Percentiles rank a stretch among this genome's conserved stretches.
Evolutionary conservation across 2,888 invertebrate genomes (phyloP).

Genomic region (Bombylius discolor): DNA sequence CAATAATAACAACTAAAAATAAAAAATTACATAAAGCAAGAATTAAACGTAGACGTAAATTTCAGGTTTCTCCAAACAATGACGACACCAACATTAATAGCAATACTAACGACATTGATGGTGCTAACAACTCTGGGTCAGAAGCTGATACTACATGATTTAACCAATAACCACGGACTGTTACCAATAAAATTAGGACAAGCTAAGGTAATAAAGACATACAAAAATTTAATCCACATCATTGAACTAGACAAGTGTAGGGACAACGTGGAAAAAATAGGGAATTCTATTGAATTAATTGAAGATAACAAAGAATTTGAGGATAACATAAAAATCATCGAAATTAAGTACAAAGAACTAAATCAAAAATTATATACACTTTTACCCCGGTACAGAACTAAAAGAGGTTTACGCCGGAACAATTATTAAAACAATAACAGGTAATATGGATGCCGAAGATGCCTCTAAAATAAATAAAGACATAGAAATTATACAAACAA

Average conservation of each 20-base stretch:
- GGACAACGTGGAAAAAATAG: neutral
- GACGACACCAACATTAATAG: too few relatives aligned
- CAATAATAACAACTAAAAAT: neutral
- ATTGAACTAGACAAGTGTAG: neutral
- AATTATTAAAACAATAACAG: neutral
- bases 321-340: neutral
- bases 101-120: too few relatives aligned
- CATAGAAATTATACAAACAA: neutral
- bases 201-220: too few relatives aligned
- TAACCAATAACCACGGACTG: too few relatives aligned
- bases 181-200: too few relatives aligned
- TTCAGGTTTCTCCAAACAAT: neutral
- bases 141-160: too few relatives aligned
- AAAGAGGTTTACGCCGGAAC: conserved; percentile 1
- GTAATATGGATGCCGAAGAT: neutral
- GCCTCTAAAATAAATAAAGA: neutral
- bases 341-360: neutral
- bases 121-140: too few relatives aligned
- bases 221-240: too few relatives aligned
- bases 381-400: neutral
- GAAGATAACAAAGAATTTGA: neutral
- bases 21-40: neutral
- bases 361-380: neutral
- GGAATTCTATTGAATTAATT: neutral
- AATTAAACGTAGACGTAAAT: neutral